A percentile compares a stretch with the other conserved stretches of the same genome.
Evolutionary conservation across 2,797 vertebrate genomes (phyloP).

Genomic region (Lithobates pipiens): DNA sequence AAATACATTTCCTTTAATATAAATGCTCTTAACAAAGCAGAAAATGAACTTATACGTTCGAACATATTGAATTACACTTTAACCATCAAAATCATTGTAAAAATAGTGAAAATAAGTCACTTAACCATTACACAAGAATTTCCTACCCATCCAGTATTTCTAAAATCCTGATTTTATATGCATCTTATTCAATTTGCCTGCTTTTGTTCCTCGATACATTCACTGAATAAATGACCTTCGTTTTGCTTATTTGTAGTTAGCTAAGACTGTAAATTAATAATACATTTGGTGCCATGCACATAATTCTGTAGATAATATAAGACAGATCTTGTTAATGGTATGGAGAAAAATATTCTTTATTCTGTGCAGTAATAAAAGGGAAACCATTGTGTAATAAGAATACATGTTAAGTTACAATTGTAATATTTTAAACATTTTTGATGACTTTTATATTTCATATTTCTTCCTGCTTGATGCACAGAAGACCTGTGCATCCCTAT

Average conservation of each 20-base stretch:
- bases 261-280: no score
- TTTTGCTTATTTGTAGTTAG: not conserved
- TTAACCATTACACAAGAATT: slow-evolving; percentile 9
- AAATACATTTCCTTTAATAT: not conserved
- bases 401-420: no score
- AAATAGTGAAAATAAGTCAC: not conserved
- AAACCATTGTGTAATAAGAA: no score
- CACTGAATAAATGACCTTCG: not conserved
- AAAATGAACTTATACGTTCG: not conserved
- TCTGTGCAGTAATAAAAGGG: no score
- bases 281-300: no score
- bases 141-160: not conserved
- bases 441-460: no score
- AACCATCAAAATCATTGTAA: not conserved
- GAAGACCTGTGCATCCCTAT: no score
- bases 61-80: slow-evolving; percentile 12
- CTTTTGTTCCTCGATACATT: not conserved
- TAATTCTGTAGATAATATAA: no score
- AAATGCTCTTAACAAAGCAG: not conserved
- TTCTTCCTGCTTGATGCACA: no score
- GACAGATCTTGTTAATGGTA: no score
- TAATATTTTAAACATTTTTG: no score
- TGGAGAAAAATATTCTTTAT: no score
- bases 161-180: not conserved
- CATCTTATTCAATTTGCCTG: not conserved